Evolutionary conservation across 1,140 invertebrate species (phyloP).

Genomic region (Trinorchestia longiramus): DNA sequence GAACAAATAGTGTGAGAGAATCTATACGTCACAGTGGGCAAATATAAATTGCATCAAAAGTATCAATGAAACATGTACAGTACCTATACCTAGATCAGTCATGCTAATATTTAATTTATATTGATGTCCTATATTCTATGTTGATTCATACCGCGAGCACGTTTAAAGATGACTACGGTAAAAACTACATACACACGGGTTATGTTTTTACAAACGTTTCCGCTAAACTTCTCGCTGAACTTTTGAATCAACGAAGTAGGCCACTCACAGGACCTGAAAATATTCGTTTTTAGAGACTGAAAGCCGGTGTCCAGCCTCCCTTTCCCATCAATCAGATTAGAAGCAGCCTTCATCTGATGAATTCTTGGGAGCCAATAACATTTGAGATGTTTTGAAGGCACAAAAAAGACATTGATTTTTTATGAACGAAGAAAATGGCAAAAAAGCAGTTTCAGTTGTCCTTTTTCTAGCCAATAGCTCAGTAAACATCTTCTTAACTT

Average conservation of each 20-base stretch:
- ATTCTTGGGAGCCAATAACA: not conserved
- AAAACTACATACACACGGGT: too few species aligned
- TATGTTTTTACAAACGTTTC: not conserved
- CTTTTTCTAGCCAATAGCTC: not conserved
- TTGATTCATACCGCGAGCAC: too few species aligned
- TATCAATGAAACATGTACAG: too few species aligned
- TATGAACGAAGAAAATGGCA: not conserved
- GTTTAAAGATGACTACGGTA: too few species aligned
- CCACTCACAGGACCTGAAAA: not conserved
- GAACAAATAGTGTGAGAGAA: too few species aligned
- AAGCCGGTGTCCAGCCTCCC: too few species aligned
- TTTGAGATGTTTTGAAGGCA: not conserved
- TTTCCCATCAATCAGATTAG: not conserved
- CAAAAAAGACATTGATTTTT: not conserved
- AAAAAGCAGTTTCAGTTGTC: not conserved
- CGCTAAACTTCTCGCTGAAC: not conserved
- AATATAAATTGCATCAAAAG: too few species aligned
- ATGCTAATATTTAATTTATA: not conserved
- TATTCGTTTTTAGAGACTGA: not conserved
- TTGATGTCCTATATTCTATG: not conserved
- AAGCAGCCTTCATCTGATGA: not conserved
- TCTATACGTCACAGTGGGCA: too few species aligned
- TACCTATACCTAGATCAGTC: too few species aligned
- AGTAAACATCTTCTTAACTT: not conserved
- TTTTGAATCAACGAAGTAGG: not conserved